Evolutionary conservation across 2,888 invertebrate genomes (phyloP), one percentile per base, ranked within the genome.

Genomic region (Subacronicta megacephala): DNA sequence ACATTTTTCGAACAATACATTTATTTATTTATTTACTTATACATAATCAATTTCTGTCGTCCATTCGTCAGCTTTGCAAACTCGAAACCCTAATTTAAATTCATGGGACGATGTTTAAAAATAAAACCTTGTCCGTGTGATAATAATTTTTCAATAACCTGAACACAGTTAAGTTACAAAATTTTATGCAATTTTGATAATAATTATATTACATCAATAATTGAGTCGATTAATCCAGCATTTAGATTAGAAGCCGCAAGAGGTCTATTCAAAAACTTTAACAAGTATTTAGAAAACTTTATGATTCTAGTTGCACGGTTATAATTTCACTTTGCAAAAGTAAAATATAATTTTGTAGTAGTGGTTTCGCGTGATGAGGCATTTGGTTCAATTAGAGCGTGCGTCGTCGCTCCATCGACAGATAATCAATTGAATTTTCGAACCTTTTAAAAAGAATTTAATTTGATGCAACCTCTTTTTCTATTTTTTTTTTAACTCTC

Each of bases 101-200:
- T 65, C 69, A 69, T 58, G 37, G 54, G 31, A 35, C n/a, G 35
- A 65, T 65, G 57, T 65, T 69, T 58, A 58, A 69, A 69, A 69
- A 65, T 70, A 62, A 69, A 66, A 40, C 56, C 5, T n/a, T 49
- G 54, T 56, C 17, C 37, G 50, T 56, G 55, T 69, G 50, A 51
- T 56, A 33, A 53, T 53, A 52, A 38, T 71, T 66, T 71, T 71
- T 55, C 61, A 59, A 55, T 50, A 60, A 64, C 53, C 45, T n/a
- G 20, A 40, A 64, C n/a, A n/a, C n/a, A 50, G 26, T 46, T n/a
- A n/a, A n/a, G n/a, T n/a, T n/a, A n/a, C n/a, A n/a, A n/a, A n/a
- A n/a, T n/a, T n/a, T n/a, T n/a, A n/a, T n/a, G n/a, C n/a, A n/a
- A n/a, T n/a, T n/a, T n/a, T n/a, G n/a, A n/a, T n/a, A n/a, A n/a